Evolutionary conservation across 2,113 vertebrate species (phyloP), one percentile per base, ranked within the genome.

Genomic region (Larimichthys crocea): DNA sequence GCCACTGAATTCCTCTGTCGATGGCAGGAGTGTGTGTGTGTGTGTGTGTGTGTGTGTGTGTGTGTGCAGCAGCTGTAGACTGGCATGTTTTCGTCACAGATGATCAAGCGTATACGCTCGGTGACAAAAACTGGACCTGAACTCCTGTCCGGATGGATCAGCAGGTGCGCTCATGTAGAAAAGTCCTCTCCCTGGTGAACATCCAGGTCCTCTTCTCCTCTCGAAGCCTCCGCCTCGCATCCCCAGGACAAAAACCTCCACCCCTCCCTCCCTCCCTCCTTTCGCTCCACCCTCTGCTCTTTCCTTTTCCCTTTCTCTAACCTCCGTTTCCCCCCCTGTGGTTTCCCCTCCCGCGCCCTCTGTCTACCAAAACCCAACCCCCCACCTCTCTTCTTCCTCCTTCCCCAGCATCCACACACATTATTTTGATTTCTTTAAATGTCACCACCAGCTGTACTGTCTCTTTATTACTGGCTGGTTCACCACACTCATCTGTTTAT

Each of bases 111-210:
- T 73, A 84, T 26, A 2, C 57, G 20, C 80, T 31, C 79, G 20
- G 80, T 93, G 93, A 95, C 93, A 92, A 90, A 94, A 92, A 94
- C 91, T 90, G 92, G 86, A 95, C 92, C 85, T 94, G 94, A 94
- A 83, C 90, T 91, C 90, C 91, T 93, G 93, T 95, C 94, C 57
- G 74, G 79, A 86, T 80, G 86, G 90, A 95, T 95, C 91, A 94
- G 88, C 59, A 44, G 83, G 69, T 83, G 85, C 86, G 20, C 61
- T 93, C 88, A 84, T 82, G 92, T 77, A 75, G 91, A 94, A 93
- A 80, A 89, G 81, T 84, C 91, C 62, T 87, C 81, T 87, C 92
- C 90, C 90, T n/a, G 67, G 80, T 91, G 91, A 85, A 91, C 86
- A 73, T 74, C 76, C 83, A 82, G 82, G 74, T 82, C 63, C 86